A percentile compares a stretch with the other conserved stretches of the same genome.
These are phyloP conservation scores for Lordiphosa clarofinis DNA, from an alignment of 1,140 invertebrate species.

Conservation along the genomic window DNA sequence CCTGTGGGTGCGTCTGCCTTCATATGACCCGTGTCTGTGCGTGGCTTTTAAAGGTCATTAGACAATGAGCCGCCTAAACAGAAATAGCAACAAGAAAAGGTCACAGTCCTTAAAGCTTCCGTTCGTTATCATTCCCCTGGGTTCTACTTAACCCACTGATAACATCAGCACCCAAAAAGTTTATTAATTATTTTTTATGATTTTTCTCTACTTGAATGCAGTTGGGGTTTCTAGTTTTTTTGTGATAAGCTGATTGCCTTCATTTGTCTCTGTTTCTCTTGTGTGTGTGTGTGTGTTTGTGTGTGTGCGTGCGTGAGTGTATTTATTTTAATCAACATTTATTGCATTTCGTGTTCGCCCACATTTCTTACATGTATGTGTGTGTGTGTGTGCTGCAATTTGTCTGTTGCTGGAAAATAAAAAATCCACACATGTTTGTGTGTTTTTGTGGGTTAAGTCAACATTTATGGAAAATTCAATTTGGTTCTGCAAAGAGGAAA, in stretches of 20 bases:
- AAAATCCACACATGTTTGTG: constrained; percentile 61
- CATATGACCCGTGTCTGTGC: constrained; percentile 65
- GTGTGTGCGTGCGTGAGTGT: constrained; percentile 21
- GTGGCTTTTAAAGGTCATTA: constrained; percentile 76
- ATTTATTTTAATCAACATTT: constrained; percentile 75
- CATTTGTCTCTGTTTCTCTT: constrained; percentile 17
- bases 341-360: constrained; percentile 75
- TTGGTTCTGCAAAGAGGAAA: constrained; percentile 14
- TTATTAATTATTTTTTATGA: too few species aligned
- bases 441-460: constrained; percentile 64
- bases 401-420: constrained; percentile 35
- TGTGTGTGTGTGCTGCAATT: constrained; percentile 48
- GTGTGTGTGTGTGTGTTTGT: constrained; percentile 36
- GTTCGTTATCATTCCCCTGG: constrained; percentile 6
- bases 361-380: constrained; percentile 48
- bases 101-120: constrained; percentile 69
- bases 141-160: neutral
- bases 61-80: constrained; percentile 47
- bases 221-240: neutral
- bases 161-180: too few species aligned
- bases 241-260: constrained; percentile 2
- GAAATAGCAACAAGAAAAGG: constrained; percentile 66
- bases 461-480: constrained; percentile 28
- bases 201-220: too few species aligned
- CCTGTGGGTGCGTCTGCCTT: constrained; percentile 12